Percentiles rank a stretch among this genome's conserved stretches.
These are phyloP conservation scores for Scaptomyza cyrtandrae DNA, from an alignment of 2,888 invertebrate genomes.

Conservation along the genomic window DNA sequence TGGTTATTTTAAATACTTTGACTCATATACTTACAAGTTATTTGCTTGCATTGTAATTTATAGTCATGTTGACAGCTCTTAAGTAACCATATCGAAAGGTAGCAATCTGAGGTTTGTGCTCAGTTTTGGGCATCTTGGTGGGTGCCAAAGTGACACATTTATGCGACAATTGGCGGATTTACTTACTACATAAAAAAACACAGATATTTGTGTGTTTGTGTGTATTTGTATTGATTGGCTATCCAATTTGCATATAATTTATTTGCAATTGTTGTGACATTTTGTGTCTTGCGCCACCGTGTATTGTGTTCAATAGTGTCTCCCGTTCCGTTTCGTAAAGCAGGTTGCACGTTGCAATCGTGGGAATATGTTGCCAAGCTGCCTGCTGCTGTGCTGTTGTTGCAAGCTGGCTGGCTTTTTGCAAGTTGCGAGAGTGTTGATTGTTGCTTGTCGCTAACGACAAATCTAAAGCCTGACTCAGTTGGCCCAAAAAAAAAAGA, in stretches of 20 bases:
- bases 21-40: neutral
- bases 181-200: slow-evolving; percentile 17
- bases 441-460: slow-evolving; percentile 34
- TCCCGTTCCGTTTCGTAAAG: slow-evolving; percentile 5
- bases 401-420: neutral
- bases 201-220: neutral
- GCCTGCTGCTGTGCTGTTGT: too few relatives aligned
- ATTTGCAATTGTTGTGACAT: slow-evolving; percentile 79
- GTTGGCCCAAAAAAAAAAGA: slow-evolving; percentile 30
- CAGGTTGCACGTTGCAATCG: slow-evolving; percentile 67
- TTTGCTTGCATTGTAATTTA: slow-evolving; percentile 8
- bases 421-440: slow-evolving; percentile 20
- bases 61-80: slow-evolving; percentile 42
- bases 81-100: slow-evolving; percentile 27
- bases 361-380: slow-evolving; percentile 56
- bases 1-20: neutral
- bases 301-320: neutral
- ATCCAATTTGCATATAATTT: slow-evolving; percentile 77
- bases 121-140: slow-evolving; percentile 49
- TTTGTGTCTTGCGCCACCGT: slow-evolving; percentile 57
- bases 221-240: slow-evolving; percentile 57
- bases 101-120: slow-evolving; percentile 16
- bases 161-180: slow-evolving; percentile 45
- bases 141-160: slow-evolving; percentile 49
- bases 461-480: slow-evolving; percentile 36